Evolutionary conservation across 2,797 vertebrate species (phyloP), one percentile per base, ranked within the genome.

Genomic region (Phataginus tricuspis): DNA sequence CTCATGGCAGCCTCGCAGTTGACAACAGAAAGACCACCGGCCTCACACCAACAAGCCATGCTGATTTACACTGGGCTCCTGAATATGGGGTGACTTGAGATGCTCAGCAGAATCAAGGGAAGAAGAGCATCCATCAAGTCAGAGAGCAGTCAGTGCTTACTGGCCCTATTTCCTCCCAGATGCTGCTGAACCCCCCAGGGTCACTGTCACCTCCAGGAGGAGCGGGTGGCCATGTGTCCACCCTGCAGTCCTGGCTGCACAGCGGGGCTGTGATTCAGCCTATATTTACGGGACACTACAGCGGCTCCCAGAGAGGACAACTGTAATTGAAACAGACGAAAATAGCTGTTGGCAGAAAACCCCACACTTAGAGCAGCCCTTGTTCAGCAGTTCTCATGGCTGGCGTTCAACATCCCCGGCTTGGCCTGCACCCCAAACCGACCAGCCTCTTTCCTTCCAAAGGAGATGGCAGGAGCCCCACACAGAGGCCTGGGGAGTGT

Each of bases 321-420:
- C 98, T 99, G 98, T 99, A 99, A 99, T 99, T 98, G 98, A 98
- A 98, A 98, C 96, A 95, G 98, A 98, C 97, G 66, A 98, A 99
- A 99, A 99, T 99, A 99, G 98, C 98, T 88, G 92, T 21, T 98
- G 98, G 98, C 98, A 98, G 96, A 96, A 2, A 49, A 98, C 97
- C 97, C 97, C 95, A 68, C 95, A 98, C 98, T 98, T 98, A 98
- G 94, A 93, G 96, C 69, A 96, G 98, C 91, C 92, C 97, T 98
- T 96, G 97, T 95, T 96, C 97, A 96, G 98, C 94, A 96, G 84
- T 97, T 98, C 97, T 96, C 97, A 96, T 15, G 93, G 97, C 92
- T 29, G 49, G 83, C 96, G 92, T 96, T 96, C 94, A 96, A 91
- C 91, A 88, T 80, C 23, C 34, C 34, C 2, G 34, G 80, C 1